phyloP scores from a whole-genome alignment of 2,113 vertebrate genomes.

The Mormyrus iriodes region DNA sequence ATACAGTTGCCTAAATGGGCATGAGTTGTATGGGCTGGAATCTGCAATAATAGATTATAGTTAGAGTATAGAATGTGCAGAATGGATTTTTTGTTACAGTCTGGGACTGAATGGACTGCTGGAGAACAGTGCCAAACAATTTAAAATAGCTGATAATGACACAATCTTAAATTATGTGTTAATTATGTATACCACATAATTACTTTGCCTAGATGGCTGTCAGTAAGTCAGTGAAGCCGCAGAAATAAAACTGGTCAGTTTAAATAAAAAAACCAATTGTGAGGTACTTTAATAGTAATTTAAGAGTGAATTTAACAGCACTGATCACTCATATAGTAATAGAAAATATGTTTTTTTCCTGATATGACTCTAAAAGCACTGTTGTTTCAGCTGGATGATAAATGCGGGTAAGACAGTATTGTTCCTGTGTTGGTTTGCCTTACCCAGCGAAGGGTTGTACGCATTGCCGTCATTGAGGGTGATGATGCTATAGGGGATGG shows the following conservation, averaged over 20 bases:
- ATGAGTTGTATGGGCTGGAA: not conserved
- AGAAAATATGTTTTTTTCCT: not conserved
- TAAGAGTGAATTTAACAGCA: not conserved
- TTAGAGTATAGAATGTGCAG: not conserved
- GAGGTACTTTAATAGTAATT: not conserved
- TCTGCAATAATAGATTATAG: not conserved
- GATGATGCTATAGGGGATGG: constrained; percentile 44
- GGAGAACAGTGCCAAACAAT: not conserved
- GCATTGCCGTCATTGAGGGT: constrained; percentile 46
- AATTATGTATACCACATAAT: not conserved
- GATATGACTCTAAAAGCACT: not conserved
- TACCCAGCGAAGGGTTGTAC: constrained; percentile 57
- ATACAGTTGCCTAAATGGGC: not conserved
- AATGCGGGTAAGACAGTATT: not conserved
- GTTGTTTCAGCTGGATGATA: not conserved
- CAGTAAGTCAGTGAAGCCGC: not conserved
- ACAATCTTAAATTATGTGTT: not conserved
- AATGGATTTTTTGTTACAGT: not conserved
- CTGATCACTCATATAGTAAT: not conserved
- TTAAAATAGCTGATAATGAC: not conserved
- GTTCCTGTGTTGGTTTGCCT: constrained; percentile 13
- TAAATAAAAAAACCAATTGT: not conserved
- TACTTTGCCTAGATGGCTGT: not conserved
- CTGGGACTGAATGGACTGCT: not conserved
- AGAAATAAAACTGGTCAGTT: not conserved